A percentile compares a stretch with the other conserved stretches of the same genome.
Conservation (phyloP, 1,140 invertebrate species). For the Centruroides sculpturatus region DNA sequence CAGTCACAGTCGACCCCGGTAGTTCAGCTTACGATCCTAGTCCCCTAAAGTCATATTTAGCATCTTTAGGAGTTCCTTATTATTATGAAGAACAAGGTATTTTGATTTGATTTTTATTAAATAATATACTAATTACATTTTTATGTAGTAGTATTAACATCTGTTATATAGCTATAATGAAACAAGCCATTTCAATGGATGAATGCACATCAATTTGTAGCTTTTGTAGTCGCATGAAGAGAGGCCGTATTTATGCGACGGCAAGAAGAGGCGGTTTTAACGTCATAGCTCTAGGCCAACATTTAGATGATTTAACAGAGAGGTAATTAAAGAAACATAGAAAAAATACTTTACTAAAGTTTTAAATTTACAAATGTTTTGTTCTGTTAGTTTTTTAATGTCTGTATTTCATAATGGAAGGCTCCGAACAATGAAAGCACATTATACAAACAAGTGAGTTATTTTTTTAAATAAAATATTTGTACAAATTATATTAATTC, state of each 20-base stretch:
- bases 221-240: conserved; percentile 50
- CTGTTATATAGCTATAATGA: conserved; percentile 33
- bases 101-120: too few relatives aligned
- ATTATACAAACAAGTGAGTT: conserved; percentile 45
- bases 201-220: conserved; percentile 46
- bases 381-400: conserved; percentile 48
- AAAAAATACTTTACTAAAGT: background rate
- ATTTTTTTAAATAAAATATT: background rate
- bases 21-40: conserved; percentile 47
- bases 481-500: background rate
- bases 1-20: conserved; percentile 53
- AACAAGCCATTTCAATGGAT: conserved; percentile 29
- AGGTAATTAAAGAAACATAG: conserved; percentile 24
- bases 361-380: conserved; percentile 4
- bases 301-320: conserved; percentile 68
- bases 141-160: background rate
- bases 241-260: conserved; percentile 54
- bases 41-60: conserved; percentile 49
- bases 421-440: conserved; percentile 63
- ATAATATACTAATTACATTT: too few relatives aligned
- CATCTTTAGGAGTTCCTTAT: conserved; percentile 48
- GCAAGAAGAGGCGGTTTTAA: conserved; percentile 64
- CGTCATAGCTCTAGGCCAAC: conserved; percentile 70
- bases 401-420: conserved; percentile 66
- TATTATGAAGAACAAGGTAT: conserved; percentile 49